Evolutionary conservation across 2,888 invertebrate species (phyloP), one percentile per base, ranked within the genome.

Genomic region (Hydrotaea cyrtoneurina): DNA sequence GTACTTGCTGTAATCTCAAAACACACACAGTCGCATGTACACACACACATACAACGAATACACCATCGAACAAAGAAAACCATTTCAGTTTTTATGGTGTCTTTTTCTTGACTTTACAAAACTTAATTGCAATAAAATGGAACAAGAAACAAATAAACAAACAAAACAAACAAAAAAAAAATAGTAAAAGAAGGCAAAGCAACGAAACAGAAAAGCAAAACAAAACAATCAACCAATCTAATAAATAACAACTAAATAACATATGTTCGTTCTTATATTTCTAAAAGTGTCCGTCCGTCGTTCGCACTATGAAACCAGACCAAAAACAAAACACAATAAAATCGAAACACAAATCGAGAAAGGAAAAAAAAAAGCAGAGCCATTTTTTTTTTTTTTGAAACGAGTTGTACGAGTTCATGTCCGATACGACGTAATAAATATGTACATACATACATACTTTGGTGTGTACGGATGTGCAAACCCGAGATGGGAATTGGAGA

Each of bases 211-310:
- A 11, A 5, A 23, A 4, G 39, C 55, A 19, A 55, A 31, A 31
- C 31, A 31, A 31, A 31, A 31, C 31, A 31, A 31, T 31, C 3
- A 31, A 21, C 1, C 23, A 21, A 55, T 55, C 55, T 55, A 55
- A 55, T 55, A 55, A 55, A 55, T 55, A 55, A 55, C 55, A 55
- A 55, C 19, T 55, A 55, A 55, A 55, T 55, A 55, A 55, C 55
- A 55, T 55, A 55, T 21, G 21, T 21, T 21, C 19, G 55, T 21
- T 55, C 11, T 55, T 55, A 11, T 5, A n/a, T 55, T 21, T 5
- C 4, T 53, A 11, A n/a, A 19, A 7, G 31, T n/a, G n/a, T n/a
- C n/a, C n/a, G n/a, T n/a, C n/a, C n/a, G n/a, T n/a, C n/a, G n/a
- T n/a, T n/a, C n/a, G n/a, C n/a, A n/a, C n/a, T n/a, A n/a, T n/a